Evolutionary conservation across 2,113 vertebrate species (phyloP).

Genomic region (Eidolon helvum): DNA sequence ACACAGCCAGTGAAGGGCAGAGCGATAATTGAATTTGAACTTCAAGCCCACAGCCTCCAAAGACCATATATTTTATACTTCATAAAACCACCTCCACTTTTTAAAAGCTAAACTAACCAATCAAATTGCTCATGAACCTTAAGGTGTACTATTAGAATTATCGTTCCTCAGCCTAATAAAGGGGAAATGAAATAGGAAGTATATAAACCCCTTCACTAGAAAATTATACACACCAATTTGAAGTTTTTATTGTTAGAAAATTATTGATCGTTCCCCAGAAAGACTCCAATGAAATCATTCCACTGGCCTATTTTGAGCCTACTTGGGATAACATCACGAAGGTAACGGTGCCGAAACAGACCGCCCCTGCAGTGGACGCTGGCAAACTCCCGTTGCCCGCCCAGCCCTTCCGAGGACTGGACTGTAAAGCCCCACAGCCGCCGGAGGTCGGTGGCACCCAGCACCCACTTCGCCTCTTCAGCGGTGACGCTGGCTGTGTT

Average conservation of each 20-base stretch:
- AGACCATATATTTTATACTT: neutral
- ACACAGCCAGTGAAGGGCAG: neutral
- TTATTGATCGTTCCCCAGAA: neutral
- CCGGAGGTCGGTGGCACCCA: neutral
- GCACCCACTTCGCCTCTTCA: fast-evolving
- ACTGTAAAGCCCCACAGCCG: fast-evolving
- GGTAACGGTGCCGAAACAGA: neutral
- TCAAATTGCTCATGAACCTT: neutral
- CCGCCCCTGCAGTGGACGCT: fast-evolving
- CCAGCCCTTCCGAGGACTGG: neutral
- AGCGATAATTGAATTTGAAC: neutral
- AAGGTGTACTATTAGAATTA: neutral
- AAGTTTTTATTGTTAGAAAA: neutral
- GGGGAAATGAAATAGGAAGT: neutral
- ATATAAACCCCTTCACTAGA: neutral
- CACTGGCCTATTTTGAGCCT: neutral
- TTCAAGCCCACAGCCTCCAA: neutral
- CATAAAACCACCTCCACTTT: neutral
- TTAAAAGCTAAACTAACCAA: neutral
- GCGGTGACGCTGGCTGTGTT: fast-evolving
- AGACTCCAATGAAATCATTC: neutral
- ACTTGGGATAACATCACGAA: neutral
- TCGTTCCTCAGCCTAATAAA: neutral
- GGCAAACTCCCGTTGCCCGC: fast-evolving
- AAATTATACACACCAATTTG: neutral